Evolutionary conservation across 2,888 invertebrate genomes (phyloP).

Genomic region (Heteromurus nitidus): DNA sequence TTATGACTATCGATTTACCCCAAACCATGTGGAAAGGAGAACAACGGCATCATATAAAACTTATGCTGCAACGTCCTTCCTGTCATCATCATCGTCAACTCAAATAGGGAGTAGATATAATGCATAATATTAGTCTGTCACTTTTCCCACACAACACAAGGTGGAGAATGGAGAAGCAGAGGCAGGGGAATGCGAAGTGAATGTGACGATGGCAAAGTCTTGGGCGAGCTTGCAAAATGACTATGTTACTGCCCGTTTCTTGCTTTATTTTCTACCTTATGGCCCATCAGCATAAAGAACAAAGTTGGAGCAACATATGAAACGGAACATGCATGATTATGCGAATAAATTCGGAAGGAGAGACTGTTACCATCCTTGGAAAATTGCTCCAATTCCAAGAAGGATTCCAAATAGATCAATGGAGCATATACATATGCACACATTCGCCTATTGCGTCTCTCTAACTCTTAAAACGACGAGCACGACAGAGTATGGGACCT

Average conservation of each 20-base stretch:
- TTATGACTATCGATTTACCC: conserved; percentile 48
- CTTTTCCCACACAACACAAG: neutral
- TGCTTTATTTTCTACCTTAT: neutral
- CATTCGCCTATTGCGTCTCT: neutral
- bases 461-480: neutral
- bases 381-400: neutral
- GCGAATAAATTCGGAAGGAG: conserved; percentile 19
- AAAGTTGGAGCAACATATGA: neutral
- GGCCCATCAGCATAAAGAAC: neutral
- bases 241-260: no score
- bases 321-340: conserved; percentile 20
- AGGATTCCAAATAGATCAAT: no score
- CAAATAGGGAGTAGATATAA: neutral
- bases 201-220: neutral
- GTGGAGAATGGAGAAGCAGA: neutral
- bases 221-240: no score
- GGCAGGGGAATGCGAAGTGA: neutral
- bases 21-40: conserved; percentile 42
- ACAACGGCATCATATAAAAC: conserved; percentile 6
- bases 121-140: neutral
- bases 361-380: neutral
- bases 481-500: neutral
- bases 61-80: conserved; percentile 28
- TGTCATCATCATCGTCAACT: no score
- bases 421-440: no score